phyloP scores from a whole-genome alignment of 2,888 invertebrate genomes.

The Matsumyia berberina region DNA sequence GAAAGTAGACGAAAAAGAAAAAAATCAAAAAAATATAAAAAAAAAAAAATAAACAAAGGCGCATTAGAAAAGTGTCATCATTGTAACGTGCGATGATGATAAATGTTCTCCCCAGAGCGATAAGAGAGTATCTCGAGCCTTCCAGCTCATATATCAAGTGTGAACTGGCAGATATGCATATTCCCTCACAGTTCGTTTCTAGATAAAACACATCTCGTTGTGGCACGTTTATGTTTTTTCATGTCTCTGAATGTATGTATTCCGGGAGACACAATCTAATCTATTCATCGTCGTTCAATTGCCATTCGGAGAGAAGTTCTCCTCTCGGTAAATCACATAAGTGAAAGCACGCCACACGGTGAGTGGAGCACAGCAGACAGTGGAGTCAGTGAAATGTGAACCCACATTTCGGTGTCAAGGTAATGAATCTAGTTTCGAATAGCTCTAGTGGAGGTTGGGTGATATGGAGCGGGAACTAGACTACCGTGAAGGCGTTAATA shows the following conservation, averaged over 20 bases:
- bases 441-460: slow-evolving; percentile 1
- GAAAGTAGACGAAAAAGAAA: slow-evolving; percentile 43
- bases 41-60: slow-evolving; percentile 39
- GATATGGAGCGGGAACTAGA: background rate
- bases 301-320: slow-evolving; percentile 13
- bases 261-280: slow-evolving; percentile 11
- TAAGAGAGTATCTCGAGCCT: slow-evolving; percentile 25
- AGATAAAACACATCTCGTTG: slow-evolving; percentile 12
- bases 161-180: slow-evolving; percentile 41
- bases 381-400: slow-evolving; percentile 37
- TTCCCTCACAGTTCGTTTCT: background rate
- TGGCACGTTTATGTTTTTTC: slow-evolving; percentile 2
- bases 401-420: slow-evolving; percentile 1
- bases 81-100: slow-evolving; percentile 57
- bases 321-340: slow-evolving; percentile 38
- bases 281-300: slow-evolving; percentile 49
- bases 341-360: slow-evolving; percentile 5
- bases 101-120: slow-evolving; percentile 43
- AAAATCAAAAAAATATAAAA: too few relatives aligned
- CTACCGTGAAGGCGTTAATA: background rate
- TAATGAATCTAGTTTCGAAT: background rate
- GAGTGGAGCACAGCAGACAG: slow-evolving; percentile 6
- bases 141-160: slow-evolving; percentile 36
- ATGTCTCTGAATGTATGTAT: background rate
- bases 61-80: slow-evolving; percentile 37